Evolutionary conservation across 92 coral and sea anemone genomes (phyloP), one percentile per base, ranked within the genome.

Genomic region (Siderastrea siderea): DNA sequence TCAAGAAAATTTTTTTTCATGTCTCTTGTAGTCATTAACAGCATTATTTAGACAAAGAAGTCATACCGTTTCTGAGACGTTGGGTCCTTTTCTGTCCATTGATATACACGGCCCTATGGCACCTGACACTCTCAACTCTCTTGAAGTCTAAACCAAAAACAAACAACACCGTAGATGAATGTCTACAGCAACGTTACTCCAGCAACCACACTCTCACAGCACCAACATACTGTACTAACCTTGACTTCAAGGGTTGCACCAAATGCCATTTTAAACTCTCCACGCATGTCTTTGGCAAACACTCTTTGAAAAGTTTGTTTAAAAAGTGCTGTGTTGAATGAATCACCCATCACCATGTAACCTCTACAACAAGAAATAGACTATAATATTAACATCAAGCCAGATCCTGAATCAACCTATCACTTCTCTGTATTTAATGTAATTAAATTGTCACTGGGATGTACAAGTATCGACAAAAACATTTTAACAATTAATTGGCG

Each of bases 291-390:
- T 90, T 97, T 97, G 68, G 99, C 88, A 89, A 97, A 97, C 76
- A 97, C 96, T 84, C 99, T 90, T 76, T 97, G 99, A 85, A 97
- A 97, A 16, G 99, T 97, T 67, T 97, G 99, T 75, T 97, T 97
- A 84, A 97, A 97, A 11, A 97, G 93, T 8, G 99, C 99, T 66
- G 99, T 97, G 92, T 97, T 97, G 96, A 97, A 97, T 13, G 99
- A 97, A 54, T 97, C 99, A 45, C 98, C 99, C 99, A 97, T 97
- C 64, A 97, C 99, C 99, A 97, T 97, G 84, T 93, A 91, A 7
- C 99, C 99, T 11, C 99, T 96, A 79, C 8, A 47, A 26, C 49
- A 80, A 80, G 16, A 8, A 80, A 64, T 44, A 58, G 57, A 65
- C 2, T 8, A 11, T 6, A 68, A 53, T 11, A 14, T 3, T 52